phyloP scores from a whole-genome alignment of 2,113 vertebrate genomes.

The Nycticebus coucang region DNA sequence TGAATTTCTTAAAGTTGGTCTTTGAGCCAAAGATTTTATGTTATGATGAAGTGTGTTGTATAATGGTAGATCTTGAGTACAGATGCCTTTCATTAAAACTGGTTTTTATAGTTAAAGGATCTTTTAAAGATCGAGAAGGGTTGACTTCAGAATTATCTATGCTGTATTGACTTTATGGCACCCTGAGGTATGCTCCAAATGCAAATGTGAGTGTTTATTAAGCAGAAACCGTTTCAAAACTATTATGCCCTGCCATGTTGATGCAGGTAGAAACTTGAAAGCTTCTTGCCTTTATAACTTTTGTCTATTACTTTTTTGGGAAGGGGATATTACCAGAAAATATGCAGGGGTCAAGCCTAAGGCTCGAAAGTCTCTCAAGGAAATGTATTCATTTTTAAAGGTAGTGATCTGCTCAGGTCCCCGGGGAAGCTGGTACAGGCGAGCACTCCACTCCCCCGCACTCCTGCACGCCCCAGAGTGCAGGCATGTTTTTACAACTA shows the following conservation, averaged over 20 bases:
- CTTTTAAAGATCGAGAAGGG: slow-evolving; percentile 68
- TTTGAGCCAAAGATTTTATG: slow-evolving; percentile 62
- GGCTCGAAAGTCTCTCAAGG: slow-evolving; percentile 35
- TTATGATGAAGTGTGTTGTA: slow-evolving; percentile 58
- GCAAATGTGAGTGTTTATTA: slow-evolving; percentile 79
- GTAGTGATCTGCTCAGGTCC: background rate
- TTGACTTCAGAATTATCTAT: slow-evolving; percentile 75
- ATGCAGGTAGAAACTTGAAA: slow-evolving; percentile 71
- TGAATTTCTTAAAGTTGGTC: slow-evolving; percentile 67
- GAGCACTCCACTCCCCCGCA: background rate
- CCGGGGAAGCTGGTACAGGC: background rate
- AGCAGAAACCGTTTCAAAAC: slow-evolving; percentile 73
- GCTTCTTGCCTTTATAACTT: slow-evolving; percentile 55
- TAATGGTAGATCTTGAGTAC: slow-evolving; percentile 65
- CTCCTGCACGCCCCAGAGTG: background rate
- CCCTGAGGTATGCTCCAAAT: slow-evolving; percentile 77
- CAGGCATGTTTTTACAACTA: slow-evolving; percentile 43
- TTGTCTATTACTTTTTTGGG: slow-evolving; percentile 43
- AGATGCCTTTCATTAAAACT: slow-evolving; percentile 77
- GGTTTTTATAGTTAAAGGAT: slow-evolving; percentile 78
- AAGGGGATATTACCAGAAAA: background rate
- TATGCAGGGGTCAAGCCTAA: slow-evolving; percentile 39
- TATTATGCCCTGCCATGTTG: slow-evolving; percentile 66
- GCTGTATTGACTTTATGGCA: slow-evolving; percentile 77
- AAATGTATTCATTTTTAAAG: slow-evolving; percentile 54